Base-by-base conservation (phyloP, 2,797 vertebrate genomes). In the Phyllotis vaccarum region DNA sequence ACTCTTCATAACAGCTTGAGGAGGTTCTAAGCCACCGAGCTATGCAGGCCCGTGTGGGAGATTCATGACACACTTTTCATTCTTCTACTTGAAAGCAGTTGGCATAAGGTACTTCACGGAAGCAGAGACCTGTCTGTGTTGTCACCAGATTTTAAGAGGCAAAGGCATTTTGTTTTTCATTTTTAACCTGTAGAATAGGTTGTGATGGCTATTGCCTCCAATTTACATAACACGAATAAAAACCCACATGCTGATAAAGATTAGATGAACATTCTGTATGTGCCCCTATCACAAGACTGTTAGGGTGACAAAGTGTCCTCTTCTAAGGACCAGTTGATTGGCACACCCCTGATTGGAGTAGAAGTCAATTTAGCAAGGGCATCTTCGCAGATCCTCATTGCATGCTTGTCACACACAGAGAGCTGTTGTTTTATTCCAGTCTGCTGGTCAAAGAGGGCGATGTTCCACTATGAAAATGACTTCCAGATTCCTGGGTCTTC, bases 191-290 rank as follows among this genome's bases (percentile, higher is more conserved):
- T 56, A 90, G 74, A 96, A 86, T 87, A 49, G 14, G 43, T 88
- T 94, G 54, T 79, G 88, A 81, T 75, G 22, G 56, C 90, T 66
- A 91, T 14, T 3, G 12, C 31, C 40, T 88, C 58, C 78, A 78
- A 86, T 96, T 90, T 88, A 88, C 75, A 24, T 78, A 81, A 86
- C 95, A 90, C 64, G 88, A 95, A 93, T 92, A 89, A 91, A 74
- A 91, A 27, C 52, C 90, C 75, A 54, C 74, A 54, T 92, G 74
- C 37, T 75, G 82, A 85, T 70, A 68, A 89, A 91, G 79, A 92
- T 91, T 75, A 64, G 58, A 93, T 75, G 96, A 91, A 90, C 78
- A 82, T 22, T 87, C 29, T 91, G 46, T 49, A 27, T 81, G 80
- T 90, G 58, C 93, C 43, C 60, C 40, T 34, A 52, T 78, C 68